Base-by-base conservation (phyloP, 2,888 invertebrate genomes). In the Sturmia bella region DNA sequence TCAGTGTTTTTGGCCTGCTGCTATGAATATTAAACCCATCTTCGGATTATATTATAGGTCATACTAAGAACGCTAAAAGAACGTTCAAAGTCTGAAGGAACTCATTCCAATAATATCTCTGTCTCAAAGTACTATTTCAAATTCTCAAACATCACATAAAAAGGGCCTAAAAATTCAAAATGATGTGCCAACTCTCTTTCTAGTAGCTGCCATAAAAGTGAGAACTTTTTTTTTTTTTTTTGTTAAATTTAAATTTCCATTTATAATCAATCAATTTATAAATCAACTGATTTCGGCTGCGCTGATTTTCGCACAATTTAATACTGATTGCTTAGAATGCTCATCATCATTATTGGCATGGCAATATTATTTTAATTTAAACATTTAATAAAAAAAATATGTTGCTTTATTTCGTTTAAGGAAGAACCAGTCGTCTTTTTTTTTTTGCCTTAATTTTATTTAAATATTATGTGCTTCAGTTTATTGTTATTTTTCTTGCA, bases 401-500 rank as follows among this genome's bases (percentile, higher is more conserved):
- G 17, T 3, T 6, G 15, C 13, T 6, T 6, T 17, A 19, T 48
- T 1, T 32, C 9, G 27, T 9, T 32, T 32, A 7, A 32, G 32
- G 6, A 1, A 32, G 6, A 32, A 32, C 7, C 32, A 32, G 32
- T 9, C 32, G 32, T 32, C 1, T 32, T 11, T 48, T 17, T 45
- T 17, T 32, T 27, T 19, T 11, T 64, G 13, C 50, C 6, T 69
- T 27, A 45, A 12, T 41, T 63, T 61, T 52, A 32, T 56, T 57
- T 37, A 17, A 45, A 43, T 72, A 15, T n/a, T 52, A 61, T 43
- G 39, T 39, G 43, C 72, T 50, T n/a, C n/a, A n/a, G 24, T 32
- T 72, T 59, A 27, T 52, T 59, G 59, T 59, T 59, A 72, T 37
- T 48, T 1, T 32, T 5, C 50, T 59, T 17, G 13, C n/a, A n/a